Conservation (phyloP, 2,797 vertebrate genomes). For the Cuculus canorus region DNA sequence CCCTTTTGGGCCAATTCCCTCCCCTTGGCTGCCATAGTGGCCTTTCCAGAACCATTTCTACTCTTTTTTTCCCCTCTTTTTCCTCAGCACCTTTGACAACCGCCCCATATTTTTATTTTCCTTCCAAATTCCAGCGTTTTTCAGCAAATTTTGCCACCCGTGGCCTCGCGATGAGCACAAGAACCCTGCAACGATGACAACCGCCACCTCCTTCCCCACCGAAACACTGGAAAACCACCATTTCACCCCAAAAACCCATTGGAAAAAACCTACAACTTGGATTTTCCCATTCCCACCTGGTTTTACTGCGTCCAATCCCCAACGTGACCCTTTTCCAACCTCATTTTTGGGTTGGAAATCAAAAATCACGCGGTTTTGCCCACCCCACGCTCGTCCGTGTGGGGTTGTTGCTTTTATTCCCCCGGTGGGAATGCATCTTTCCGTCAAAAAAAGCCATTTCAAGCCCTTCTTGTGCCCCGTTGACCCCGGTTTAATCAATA, state of each 20-base stretch:
- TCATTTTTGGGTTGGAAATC: too few species aligned
- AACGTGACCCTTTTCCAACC: not conserved
- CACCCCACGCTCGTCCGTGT: not conserved
- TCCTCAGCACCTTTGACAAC: not conserved
- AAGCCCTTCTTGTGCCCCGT: accelerated
- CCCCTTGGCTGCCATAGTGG: too few species aligned
- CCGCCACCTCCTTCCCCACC: not conserved
- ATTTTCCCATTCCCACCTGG: not conserved
- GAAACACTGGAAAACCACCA: not conserved
- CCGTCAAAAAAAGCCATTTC: not conserved
- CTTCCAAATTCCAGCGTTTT: not conserved
- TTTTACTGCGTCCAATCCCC: not conserved
- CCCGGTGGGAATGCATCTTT: not conserved
- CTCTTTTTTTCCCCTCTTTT: not conserved
- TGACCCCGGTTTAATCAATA: not conserved
- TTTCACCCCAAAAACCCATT: not conserved
- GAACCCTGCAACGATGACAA: not conserved
- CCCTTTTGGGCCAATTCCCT: not conserved
- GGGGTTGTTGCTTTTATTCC: not conserved
- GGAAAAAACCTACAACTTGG: not conserved
- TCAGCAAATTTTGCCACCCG: not conserved
- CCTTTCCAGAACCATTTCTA: not conserved
- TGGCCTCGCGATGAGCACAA: not conserved
- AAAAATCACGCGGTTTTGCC: too few species aligned
- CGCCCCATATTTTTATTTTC: not conserved